Evolutionary conservation across 2,797 vertebrate genomes (phyloP).

Genomic region (Euphonia xanthogaster): DNA sequence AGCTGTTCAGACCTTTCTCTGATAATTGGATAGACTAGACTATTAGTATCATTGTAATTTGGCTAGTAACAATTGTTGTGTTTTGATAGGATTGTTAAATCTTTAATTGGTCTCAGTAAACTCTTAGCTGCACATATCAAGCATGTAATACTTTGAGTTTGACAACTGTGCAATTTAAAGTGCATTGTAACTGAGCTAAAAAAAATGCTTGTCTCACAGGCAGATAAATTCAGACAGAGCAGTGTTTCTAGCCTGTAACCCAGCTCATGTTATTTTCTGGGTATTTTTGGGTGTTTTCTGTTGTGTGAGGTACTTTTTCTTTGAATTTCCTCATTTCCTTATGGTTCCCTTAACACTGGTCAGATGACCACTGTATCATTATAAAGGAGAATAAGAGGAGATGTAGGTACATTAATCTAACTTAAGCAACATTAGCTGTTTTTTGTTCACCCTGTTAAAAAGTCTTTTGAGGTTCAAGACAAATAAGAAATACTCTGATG

Average conservation of each 20-base stretch:
- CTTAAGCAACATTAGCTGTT: not conserved
- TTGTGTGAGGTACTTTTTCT: not conserved
- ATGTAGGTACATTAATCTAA: not conserved
- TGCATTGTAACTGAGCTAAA: not conserved
- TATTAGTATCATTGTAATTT: not conserved
- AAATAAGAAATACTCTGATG: constrained; percentile 12
- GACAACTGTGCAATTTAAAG: not conserved
- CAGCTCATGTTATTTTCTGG: not conserved
- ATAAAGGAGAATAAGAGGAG: not conserved
- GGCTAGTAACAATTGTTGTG: not conserved
- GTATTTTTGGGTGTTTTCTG: not conserved
- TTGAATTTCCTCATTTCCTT: not conserved
- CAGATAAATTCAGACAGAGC: not conserved
- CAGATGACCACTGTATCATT: not conserved
- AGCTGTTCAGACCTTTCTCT: not conserved
- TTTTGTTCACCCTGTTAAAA: not conserved
- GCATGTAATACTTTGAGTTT: not conserved
- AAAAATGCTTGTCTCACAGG: not conserved
- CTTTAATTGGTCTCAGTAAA: not conserved
- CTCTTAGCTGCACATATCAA: not conserved
- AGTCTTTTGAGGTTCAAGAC: constrained; percentile 8
- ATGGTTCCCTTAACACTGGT: not conserved
- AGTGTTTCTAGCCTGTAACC: not conserved
- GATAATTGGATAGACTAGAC: not conserved
- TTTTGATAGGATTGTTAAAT: not conserved